Evolutionary conservation across 2,888 invertebrate genomes (phyloP), one percentile per base, ranked within the genome.

Genomic region (Sclerodermus sp.): DNA sequence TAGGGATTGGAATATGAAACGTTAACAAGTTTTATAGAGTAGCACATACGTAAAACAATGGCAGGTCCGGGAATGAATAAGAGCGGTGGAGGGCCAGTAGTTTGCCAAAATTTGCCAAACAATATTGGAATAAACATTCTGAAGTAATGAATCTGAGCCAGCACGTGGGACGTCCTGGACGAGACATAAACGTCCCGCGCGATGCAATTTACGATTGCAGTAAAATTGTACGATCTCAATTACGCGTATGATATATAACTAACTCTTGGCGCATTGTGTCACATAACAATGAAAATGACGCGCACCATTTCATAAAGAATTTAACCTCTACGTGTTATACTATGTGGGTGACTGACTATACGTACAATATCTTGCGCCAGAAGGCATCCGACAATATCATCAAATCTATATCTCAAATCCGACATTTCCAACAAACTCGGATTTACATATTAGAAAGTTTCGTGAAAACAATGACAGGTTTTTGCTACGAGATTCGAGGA

Each of bases 201-300:
- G 39, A 58, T 51, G 60, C 56, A 60, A 62, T 62, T 63, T 63
- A 62, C 39, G 56, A 45, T 56, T 54, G 63, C 47, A 58, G 56
- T 60, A 63, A 62, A 62, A 63, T 60, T 53, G 58, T 49, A 53
- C 45, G 45, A 49, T 58, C 58, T 53, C 53, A 56, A 60, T 62
- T 63, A 62, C 51, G 37, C 45, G 49, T 30, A 48, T 38, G 52
- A 54, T 56, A 56, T 51, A 53, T 15, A 52, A 51, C 47, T 42
- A 58, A 51, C 53, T 60, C 53, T 60, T 56, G 60, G 61, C 60
- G 49, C 49, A 43, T 46, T 46, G 49, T 39, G 53, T 47, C 45
- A 49, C 42, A 55, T 49, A 58, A 23, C 23, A 23, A 23, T 23
- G 23, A 23, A 34, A 34, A 14, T 12, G 10, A 34, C 34, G 34